Percentiles rank a stretch among this genome's conserved stretches.
Evolutionary conservation across 1,140 invertebrate genomes (phyloP).

Genomic region (Heterodera schachtii): DNA sequence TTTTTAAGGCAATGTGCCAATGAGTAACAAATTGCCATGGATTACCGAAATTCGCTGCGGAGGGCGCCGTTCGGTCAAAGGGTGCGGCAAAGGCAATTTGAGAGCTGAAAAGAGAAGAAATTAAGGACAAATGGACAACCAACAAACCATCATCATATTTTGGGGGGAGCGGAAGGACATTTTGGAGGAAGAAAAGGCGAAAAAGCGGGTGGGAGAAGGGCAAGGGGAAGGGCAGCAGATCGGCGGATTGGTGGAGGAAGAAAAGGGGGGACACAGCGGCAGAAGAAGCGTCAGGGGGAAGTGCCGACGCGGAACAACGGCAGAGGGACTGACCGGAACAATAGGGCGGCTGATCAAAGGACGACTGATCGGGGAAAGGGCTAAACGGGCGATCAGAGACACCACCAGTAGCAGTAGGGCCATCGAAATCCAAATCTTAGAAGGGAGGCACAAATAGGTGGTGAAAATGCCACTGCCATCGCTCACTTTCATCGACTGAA

Average conservation of each 20-base stretch:
- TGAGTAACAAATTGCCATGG: too few relatives aligned
- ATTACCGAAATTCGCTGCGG: not conserved
- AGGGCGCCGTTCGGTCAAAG: not conserved
- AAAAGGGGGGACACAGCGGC: not conserved
- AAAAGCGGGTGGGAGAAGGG: not conserved
- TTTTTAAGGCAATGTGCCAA: too few relatives aligned
- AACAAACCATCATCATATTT: constrained; percentile 7
- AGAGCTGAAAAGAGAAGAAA: not conserved
- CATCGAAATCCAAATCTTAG: too few relatives aligned
- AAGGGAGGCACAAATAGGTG: too few relatives aligned
- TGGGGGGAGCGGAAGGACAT: not conserved
- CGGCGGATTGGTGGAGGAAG: constrained; percentile 1
- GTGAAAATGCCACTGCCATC: not conserved
- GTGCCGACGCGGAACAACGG: too few relatives aligned
- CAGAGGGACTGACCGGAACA: too few relatives aligned
- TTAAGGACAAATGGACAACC: not conserved
- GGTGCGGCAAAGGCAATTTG: not conserved
- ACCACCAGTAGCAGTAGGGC: too few relatives aligned
- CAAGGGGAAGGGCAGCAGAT: not conserved
- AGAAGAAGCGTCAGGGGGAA: too few relatives aligned
- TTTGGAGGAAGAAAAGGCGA: not conserved
- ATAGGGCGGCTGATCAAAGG: too few relatives aligned
- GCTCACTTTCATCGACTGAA: not conserved
- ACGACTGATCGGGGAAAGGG: not conserved
- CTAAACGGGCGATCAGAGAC: not conserved